Base-by-base conservation (phyloP, 2,888 invertebrate species). In the Metalampra italica region DNA sequence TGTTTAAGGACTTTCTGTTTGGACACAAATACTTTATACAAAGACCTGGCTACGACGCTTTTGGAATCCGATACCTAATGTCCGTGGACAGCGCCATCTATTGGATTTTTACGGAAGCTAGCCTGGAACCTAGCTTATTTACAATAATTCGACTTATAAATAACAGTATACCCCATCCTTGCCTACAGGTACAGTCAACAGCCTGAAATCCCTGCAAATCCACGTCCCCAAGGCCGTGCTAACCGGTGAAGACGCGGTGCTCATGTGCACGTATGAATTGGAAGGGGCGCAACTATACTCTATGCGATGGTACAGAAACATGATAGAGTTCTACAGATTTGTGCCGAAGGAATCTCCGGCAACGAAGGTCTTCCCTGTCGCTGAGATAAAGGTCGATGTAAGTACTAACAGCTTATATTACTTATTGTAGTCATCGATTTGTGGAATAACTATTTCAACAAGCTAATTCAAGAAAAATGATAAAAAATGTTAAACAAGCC, bases 251-350 rank as follows among this genome's bases (percentile, higher is more conserved):
- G 78, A 86, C 58, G 90, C 91, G 8, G 88, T 89, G 52, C 81
- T 92, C 48, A 77, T 75, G 63, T 91, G 92, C 62, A 77, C 87
- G 7, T 92, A 92, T 68, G 91, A 92, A 62, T 68, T 92, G 57
- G 92, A 92, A 67, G 91, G 90, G 0, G 93, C 92, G 0, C 91
- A 92, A 41, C 87, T 95, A 7, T 95, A 95, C 82, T 92, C 94
- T 36, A 93, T 95, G 69, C 92, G 94, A 75, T 95, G 95, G 95
- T 94, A 94, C 77, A 86, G 92, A 51, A 93, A 93, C 52, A 92
- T 92, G 74, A 91, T 92, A 49, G 95, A 95, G 78, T 95, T 95
- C 84, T 95, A 94, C 77, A 90, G 94, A 60, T 95, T 90, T 67
- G 92, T 94, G 50, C 94, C 94, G 3, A 94, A 94, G 61, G 94